Conservation (phyloP, 1,140 invertebrate species). For the Neodiprion pinetum region DNA sequence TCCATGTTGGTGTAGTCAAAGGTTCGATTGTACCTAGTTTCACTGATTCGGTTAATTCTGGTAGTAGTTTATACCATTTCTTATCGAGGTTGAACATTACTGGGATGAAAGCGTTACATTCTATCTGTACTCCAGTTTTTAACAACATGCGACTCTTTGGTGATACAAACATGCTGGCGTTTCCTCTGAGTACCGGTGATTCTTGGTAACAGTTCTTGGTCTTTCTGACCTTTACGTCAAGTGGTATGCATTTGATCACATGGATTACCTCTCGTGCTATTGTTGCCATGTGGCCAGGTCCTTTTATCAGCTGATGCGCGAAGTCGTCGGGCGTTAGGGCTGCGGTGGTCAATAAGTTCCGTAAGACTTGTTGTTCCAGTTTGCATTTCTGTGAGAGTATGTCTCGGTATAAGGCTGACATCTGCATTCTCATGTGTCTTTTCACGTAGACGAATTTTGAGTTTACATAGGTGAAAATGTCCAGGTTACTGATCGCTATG, state of each 20-base stretch:
- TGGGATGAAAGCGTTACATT: constrained; percentile 12
- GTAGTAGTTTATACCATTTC: constrained; percentile 9
- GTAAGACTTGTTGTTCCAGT: constrained; percentile 17
- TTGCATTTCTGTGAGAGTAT: constrained; percentile 19
- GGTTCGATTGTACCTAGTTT: constrained; percentile 18
- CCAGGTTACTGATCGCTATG: constrained; percentile 6
- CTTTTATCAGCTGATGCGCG: constrained; percentile 17
- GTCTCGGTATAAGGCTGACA: constrained; percentile 21
- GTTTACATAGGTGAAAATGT: constrained; percentile 26
- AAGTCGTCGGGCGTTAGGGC: constrained; percentile 23
- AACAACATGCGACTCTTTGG: constrained; percentile 20
- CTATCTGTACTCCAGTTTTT: background rate
- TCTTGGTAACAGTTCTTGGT: constrained; percentile 25
- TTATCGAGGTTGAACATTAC: background rate
- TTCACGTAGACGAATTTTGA: constrained; percentile 27
- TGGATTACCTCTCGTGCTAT: constrained; percentile 22
- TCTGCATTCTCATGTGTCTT: constrained; percentile 20
- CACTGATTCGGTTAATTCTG: constrained; percentile 9
- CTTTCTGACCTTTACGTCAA: constrained; percentile 11
- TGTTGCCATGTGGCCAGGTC: constrained; percentile 23
- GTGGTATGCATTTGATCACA: constrained; percentile 25
- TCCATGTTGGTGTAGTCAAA: constrained; percentile 23
- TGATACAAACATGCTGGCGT: constrained; percentile 18
- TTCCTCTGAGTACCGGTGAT: constrained; percentile 13
- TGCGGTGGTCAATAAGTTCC: constrained; percentile 13